Evolutionary conservation across 2,113 vertebrate genomes (phyloP).

Genomic region (Verasper variegatus): DNA sequence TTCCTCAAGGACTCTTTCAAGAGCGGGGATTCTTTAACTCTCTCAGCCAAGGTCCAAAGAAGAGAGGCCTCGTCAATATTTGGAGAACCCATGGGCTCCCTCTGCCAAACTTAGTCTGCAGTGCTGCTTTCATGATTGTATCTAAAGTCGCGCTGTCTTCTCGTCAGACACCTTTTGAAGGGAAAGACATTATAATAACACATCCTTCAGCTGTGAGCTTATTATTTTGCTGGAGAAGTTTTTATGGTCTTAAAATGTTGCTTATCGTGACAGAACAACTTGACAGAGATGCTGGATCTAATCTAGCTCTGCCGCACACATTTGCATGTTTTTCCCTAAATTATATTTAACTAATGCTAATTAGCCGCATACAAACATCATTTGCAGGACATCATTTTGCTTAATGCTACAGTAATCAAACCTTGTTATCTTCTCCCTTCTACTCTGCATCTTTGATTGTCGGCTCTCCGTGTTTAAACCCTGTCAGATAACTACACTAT

Average conservation of each 20-base stretch:
- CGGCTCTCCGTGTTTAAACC: background rate
- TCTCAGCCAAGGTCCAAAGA: constrained; percentile 37
- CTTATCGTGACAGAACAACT: constrained; percentile 8
- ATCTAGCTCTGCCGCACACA: background rate
- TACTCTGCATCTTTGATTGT: background rate
- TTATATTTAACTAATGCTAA: constrained; percentile 8
- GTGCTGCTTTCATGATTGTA: constrained; percentile 42
- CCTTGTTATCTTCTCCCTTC: background rate
- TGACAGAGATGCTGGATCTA: constrained; percentile 16
- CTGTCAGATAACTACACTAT: constrained; percentile 9
- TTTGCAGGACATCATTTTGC: constrained; percentile 2
- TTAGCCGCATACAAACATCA: background rate
- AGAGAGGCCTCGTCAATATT: constrained; percentile 46
- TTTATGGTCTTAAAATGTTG: constrained; percentile 7
- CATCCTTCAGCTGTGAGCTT: constrained; percentile 23
- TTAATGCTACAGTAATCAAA: constrained; percentile 9
- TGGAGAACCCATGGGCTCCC: constrained; percentile 22
- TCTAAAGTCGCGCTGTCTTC: constrained; percentile 30
- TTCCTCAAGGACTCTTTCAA: constrained; percentile 39
- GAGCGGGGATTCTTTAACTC: constrained; percentile 20
- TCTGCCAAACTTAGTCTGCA: constrained; percentile 40
- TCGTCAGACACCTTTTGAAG: constrained; percentile 25
- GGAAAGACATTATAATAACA: constrained; percentile 30
- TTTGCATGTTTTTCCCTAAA: constrained; percentile 1
- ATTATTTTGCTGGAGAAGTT: constrained; percentile 32